Conservation (phyloP, 2,113 vertebrate genomes). For the Poeciliopsis occidentalis region DNA sequence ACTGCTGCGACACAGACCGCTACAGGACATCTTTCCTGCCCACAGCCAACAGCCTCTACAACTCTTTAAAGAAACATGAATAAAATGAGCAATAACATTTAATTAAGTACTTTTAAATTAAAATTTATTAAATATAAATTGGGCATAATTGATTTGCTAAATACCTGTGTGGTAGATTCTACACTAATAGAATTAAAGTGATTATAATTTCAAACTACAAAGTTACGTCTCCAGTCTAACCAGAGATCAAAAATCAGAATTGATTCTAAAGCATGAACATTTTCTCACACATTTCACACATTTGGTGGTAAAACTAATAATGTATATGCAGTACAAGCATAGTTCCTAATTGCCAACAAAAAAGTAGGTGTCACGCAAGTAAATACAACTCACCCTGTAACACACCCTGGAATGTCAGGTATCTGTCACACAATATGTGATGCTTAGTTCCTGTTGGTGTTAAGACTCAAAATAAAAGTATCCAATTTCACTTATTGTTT, state of each 20-base stretch:
- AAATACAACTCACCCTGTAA: not conserved
- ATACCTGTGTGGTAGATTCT: too few relatives aligned
- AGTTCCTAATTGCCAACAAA: not conserved
- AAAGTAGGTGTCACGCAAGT: not conserved
- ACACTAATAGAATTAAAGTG: too few relatives aligned
- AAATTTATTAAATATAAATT: too few relatives aligned
- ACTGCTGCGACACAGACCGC: too few relatives aligned
- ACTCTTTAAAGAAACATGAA: too few relatives aligned
- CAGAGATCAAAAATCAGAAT: not conserved
- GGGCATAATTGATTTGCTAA: too few relatives aligned
- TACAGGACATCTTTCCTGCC: too few relatives aligned
- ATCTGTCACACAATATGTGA: conserved; percentile 4
- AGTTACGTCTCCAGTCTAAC: too few relatives aligned
- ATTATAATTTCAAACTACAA: too few relatives aligned
- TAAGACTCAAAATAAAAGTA: not conserved
- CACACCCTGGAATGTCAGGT: conserved; percentile 35
- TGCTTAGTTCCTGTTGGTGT: not conserved
- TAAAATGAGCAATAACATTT: too few relatives aligned
- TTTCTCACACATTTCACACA: not conserved
- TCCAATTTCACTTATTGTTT: not conserved
- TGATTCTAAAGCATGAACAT: not conserved
- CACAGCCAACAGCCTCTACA: too few relatives aligned
- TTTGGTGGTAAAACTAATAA: not conserved
- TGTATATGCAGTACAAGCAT: not conserved
- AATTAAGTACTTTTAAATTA: too few relatives aligned